Base-by-base conservation (phyloP, 2,888 invertebrate species). In the Caenorhabditis becei region DNA sequence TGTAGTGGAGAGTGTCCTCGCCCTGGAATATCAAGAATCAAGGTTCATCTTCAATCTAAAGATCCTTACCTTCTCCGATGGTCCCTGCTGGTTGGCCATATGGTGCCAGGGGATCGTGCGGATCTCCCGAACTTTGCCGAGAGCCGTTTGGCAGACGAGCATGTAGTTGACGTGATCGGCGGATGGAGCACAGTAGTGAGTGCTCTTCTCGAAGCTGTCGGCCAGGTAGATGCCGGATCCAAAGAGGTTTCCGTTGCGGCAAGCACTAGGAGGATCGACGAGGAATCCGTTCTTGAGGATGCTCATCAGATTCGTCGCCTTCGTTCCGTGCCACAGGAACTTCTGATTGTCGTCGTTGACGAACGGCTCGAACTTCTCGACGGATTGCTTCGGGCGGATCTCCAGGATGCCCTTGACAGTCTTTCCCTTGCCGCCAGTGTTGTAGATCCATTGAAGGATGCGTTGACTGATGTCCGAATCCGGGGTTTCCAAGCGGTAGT, bases 311-410 rank as follows among this genome's bases (percentile, higher is more conserved):
- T 93, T 93, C 18, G 91, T 91, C 23, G 92, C 90, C 35, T 89
- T 90, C 44, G 92, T 93, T 74, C 93, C 93, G 87, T 93, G 93
- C 92, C 93, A 93, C 51, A 93, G 88, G 61, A 90, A 83, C 80
- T 61, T 77, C 16, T 81, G 81, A 51, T 81, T 81, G 23, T 59
- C 62, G 41, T 81, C 81, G 23, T 77, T 58, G 62, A 72, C 18
- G 41, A 81, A 81, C 41, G 51, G 53, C 37, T 62, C 77, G 41
- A 81, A 81, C 16, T 62, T 41, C 26, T 41, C 18, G 1, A 54
- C 61, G 1, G 81, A 63, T n/a, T 56, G 20, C 26, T 71, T 71
- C 32, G 81, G 81, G 0, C 35, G 8, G 26, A 81, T 72, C 26
- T 81, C 72, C 35, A 81, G 10, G 20, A 81, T 77, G 41, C 35